Conservation (phyloP, 2,113 vertebrate species). For the Phrynosoma blainvillii region DNA sequence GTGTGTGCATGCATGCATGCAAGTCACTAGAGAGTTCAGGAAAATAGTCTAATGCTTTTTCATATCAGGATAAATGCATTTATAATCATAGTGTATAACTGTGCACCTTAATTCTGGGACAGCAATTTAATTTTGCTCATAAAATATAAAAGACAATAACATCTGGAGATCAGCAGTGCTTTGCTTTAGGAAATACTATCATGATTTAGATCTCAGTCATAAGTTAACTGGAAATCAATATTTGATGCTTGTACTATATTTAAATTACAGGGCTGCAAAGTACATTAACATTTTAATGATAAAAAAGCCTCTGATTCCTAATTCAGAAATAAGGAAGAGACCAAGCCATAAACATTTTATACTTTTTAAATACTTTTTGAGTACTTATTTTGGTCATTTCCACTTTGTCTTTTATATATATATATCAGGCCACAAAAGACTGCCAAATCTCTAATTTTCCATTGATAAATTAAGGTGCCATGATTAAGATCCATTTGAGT, state of each 20-base stretch:
- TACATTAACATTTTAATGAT: slow-evolving; percentile 52
- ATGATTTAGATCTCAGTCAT: slow-evolving; percentile 61
- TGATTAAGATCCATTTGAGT: slow-evolving; percentile 3
- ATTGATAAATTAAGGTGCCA: background rate
- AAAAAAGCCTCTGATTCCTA: slow-evolving; percentile 31
- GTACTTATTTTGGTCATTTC: slow-evolving; percentile 9
- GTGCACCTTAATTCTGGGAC: slow-evolving; percentile 53
- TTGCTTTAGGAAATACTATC: slow-evolving; percentile 51
- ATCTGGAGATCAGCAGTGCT: slow-evolving; percentile 51
- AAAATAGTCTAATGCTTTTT: slow-evolving; percentile 42
- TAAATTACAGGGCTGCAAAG: slow-evolving; percentile 68
- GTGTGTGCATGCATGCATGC: background rate
- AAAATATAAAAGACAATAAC: slow-evolving; percentile 66
- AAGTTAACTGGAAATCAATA: slow-evolving; percentile 71
- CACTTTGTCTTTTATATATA: slow-evolving; percentile 40
- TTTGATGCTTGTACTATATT: slow-evolving; percentile 61
- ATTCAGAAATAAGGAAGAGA: slow-evolving; percentile 26
- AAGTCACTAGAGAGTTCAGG: background rate
- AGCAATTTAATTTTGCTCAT: slow-evolving; percentile 64
- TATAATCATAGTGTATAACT: slow-evolving; percentile 12
- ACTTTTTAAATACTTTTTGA: slow-evolving; percentile 48
- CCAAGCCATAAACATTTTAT: slow-evolving; percentile 57
- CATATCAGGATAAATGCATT: slow-evolving; percentile 40
- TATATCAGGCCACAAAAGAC: slow-evolving; percentile 41
- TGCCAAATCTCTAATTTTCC: slow-evolving; percentile 25